These are phyloP conservation scores for Caenorhabditis sp. DNA, from an alignment of 2,888 invertebrate genomes.

Conservation along the genomic window DNA sequence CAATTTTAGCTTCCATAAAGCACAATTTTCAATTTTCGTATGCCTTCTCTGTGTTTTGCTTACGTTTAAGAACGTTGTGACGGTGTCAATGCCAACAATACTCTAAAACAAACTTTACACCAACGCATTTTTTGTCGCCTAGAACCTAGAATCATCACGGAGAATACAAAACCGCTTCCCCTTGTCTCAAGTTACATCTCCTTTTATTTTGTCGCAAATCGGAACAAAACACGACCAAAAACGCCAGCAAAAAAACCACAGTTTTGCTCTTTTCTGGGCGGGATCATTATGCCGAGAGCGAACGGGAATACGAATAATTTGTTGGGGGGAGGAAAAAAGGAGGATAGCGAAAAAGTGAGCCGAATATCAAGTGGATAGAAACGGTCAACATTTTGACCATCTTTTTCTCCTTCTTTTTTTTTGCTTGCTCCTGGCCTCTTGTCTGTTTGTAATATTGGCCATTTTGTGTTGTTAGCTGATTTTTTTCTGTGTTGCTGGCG, in stretches of 20 bases:
- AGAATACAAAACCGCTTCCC: neutral
- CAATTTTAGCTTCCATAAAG: no score
- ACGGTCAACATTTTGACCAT: conserved; percentile 47
- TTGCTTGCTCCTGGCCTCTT: conserved; percentile 19
- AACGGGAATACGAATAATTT: neutral
- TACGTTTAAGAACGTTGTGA: no score
- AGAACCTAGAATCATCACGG: neutral
- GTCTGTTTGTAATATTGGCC: conserved; percentile 3
- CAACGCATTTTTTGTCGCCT: neutral
- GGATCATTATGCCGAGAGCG: neutral
- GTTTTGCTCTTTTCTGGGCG: neutral
- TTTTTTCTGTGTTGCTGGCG: neutral
- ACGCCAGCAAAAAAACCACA: no score
- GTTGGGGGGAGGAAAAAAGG: neutral
- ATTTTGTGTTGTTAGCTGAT: neutral
- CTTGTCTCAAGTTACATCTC: neutral
- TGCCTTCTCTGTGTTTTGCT: no score
- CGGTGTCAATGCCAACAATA: no score
- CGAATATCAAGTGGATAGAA: conserved; percentile 47
- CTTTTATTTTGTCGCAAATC: neutral
- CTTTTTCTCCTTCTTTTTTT: conserved; percentile 21
- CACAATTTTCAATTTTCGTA: no score
- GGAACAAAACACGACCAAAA: neutral
- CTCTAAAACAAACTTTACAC: neutral
- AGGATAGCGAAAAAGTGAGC: conserved; percentile 26